These are phyloP conservation scores for Philonicus albiceps DNA, from an alignment of 2,888 invertebrate genomes.

Conservation along the genomic window DNA sequence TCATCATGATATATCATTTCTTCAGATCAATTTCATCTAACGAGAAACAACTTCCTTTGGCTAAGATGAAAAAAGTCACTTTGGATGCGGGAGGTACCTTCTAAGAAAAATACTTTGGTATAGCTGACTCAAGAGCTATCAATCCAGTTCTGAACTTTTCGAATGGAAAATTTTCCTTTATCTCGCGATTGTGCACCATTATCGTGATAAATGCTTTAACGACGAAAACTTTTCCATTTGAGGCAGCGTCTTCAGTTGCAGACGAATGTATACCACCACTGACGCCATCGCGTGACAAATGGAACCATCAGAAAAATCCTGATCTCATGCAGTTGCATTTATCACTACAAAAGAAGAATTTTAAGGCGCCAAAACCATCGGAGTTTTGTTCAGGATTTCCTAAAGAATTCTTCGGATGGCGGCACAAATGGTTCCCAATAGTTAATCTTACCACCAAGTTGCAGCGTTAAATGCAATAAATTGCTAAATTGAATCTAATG, in stretches of 20 bases:
- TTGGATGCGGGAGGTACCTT: not conserved
- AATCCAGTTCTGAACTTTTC: conserved; percentile 1
- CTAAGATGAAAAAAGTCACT: not conserved
- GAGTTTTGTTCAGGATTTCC: not conserved
- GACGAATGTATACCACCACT: not conserved
- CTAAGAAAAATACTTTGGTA: not conserved
- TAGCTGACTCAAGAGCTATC: not conserved
- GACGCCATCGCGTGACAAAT: conserved; percentile 4
- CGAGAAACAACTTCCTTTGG: not conserved
- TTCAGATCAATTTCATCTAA: not conserved
- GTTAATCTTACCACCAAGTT: not conserved
- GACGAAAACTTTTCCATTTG: not conserved
- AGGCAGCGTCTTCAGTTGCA: not conserved
- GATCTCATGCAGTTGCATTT: conserved; percentile 17
- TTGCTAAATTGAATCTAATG: not conserved
- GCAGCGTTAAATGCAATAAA: not conserved
- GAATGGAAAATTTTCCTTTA: conserved; percentile 25
- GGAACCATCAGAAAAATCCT: conserved; percentile 10
- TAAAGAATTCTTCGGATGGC: not conserved
- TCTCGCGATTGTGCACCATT: conserved; percentile 5
- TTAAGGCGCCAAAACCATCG: not conserved
- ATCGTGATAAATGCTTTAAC: conserved; percentile 26
- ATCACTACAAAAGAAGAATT: not conserved
- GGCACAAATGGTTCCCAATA: not conserved
- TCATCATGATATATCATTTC: not conserved